Base-by-base conservation (phyloP, 2,888 invertebrate genomes). In the Eledona agricola region DNA sequence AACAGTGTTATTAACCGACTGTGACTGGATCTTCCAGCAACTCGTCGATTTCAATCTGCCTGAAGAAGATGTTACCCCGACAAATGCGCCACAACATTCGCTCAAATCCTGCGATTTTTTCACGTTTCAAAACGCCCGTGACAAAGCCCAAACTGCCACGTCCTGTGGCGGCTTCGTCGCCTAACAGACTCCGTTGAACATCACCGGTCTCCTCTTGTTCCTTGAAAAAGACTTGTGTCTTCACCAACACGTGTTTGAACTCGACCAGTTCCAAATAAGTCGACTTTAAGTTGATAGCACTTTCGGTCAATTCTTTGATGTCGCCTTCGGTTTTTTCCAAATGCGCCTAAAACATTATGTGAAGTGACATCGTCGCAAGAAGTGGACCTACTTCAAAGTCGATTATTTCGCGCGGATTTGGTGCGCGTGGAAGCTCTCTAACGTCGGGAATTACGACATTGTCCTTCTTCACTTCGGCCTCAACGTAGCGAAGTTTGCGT, bases 291-390 rank as follows among this genome's bases (percentile, higher is more conserved):
- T 92, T 94, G 53, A 95, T 90, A 4, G 93, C 93, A 74, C 96
- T 97, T 69, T 90, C 89, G 51, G 94, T 93, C 58, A 98, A 82
- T 78, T 97, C 96, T 43, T 92, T 82, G 60, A 98, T 87, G 77
- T 98, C 97, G 63, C 91, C 90, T 76, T 98, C 97, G 10, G 94
- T 90, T 78, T 95, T 95, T 77, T 97, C 97, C 73, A 96, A 84
- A 64, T 94, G 93, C 0, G 91, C 90, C 37, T 37, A 9, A 15
- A 37, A 37, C n/a, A n/a, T 3, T n/a, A 5, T n/a, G 1, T 31
- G 3, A 16, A 9, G 29, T 13, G 12, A 13, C 12, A 29, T n/a
- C n/a, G 4, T 11, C 3, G 1, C 6, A 16, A 31, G 10, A 7
- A 29, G 3, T 3, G 12, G 28, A 28, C 28, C 3, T 13, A 37